Base-by-base conservation (phyloP, 2,797 vertebrate species). In the Cyclura pinguis region DNA sequence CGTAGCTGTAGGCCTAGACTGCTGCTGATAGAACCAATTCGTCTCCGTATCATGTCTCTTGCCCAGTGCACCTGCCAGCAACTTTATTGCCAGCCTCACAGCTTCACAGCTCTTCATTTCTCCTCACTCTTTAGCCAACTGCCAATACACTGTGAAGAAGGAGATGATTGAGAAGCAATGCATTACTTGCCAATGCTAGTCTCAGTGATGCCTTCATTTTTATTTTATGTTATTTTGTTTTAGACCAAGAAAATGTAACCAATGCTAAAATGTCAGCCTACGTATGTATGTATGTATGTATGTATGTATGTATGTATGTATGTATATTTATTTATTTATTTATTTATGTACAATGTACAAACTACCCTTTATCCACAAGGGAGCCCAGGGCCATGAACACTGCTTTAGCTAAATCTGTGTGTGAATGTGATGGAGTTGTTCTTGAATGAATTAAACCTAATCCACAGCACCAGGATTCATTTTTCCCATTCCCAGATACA, bases 71-170 rank as follows among this genome's bases (percentile, higher is more conserved):
- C 52, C 81, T 91, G 90, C 86, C 80, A 84, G 80, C 47, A 84
- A 80, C 62, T 88, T 84, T 78, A 88, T 84, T 88, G 86, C 73
- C 80, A 84, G 73, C 74, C 13, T 80, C 86, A 87, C 90, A 91
- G 80, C 80, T 78, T 91, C 47, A 47, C 47, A 55, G 73, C 86
- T n/a, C 73, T 91, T 80, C 32, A 64, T 78, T 76, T 22, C 59
- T 55, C 42, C 32, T 57, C 38, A 32, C 59, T 69, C n/a, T 78
- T 52, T 47, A 42, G 52, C 69, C 59, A 22, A 82, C 10, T 87
- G 86, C 67, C 89, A 86, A 20, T 8, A 9, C 74, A 35, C 22
- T 78, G 59, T 57, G 86, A 72, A 32, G 74, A 80, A 89, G 18
- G 29, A 50, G 62, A 85, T 47, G 27, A 32, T 16, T 80, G 76